Conservation (phyloP, 2,797 vertebrate species). For the Limosa lapponica region DNA sequence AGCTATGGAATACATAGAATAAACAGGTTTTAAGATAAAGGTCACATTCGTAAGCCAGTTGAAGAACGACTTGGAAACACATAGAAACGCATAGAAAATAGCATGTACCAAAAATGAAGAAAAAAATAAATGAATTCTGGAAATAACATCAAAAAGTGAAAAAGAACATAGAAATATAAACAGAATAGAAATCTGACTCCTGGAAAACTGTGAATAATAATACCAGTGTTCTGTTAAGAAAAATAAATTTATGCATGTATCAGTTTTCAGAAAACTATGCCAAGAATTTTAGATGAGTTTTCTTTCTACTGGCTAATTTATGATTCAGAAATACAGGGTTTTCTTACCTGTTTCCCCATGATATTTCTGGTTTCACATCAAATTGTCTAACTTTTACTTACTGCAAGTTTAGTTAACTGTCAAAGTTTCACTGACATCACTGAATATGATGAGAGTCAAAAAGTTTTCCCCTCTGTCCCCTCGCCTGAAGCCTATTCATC, state of each 20-base stretch:
- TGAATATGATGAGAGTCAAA: not conserved
- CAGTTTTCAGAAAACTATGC: not conserved
- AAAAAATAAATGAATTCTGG: not conserved
- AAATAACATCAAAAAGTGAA: not conserved
- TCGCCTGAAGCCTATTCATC: not conserved
- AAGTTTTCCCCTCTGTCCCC: not conserved
- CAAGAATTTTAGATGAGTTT: conserved; percentile 8
- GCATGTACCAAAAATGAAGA: not conserved
- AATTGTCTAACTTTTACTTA: not conserved
- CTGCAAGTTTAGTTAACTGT: not conserved
- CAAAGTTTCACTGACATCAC: not conserved
- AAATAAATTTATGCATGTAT: not conserved
- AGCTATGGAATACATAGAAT: not conserved
- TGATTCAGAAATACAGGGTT: conserved; percentile 10
- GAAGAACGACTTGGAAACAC: not conserved
- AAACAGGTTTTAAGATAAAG: conserved; percentile 39
- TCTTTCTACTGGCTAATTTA: conserved; percentile 25
- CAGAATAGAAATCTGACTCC: not conserved
- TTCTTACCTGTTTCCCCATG: conserved; percentile 20
- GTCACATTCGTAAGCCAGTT: conserved; percentile 38
- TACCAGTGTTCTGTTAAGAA: not conserved
- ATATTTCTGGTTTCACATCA: conserved; percentile 24
- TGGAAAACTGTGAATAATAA: not conserved
- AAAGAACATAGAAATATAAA: not conserved
- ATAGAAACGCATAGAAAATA: not conserved